Base-by-base conservation (phyloP, 1,140 invertebrate species). In the Agrilus planipennis region DNA sequence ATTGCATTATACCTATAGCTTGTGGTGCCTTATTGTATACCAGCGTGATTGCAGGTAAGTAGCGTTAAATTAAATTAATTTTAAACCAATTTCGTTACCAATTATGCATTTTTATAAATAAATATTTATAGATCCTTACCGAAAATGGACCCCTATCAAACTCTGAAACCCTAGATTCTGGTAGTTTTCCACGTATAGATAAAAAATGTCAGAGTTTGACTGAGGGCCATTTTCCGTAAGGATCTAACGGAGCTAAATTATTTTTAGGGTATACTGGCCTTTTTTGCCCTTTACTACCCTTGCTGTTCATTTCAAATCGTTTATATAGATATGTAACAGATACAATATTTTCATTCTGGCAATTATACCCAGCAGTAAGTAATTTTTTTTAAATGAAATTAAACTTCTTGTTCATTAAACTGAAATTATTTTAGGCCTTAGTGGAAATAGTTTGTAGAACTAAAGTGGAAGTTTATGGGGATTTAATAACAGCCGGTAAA, bases 351-450 rank as follows among this genome's bases (percentile, higher is more conserved):
- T 76, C 77, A 0, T 74, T 77, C 43, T 87, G 82, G 83, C 81
- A 85, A 63, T 67, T 81, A 31, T 87, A 82, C 67, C 79, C 82
- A 37, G 74, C 81, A 46, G 82, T 85, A 69, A 77, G 73, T 70
- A 15, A 39, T 3, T 27, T 12, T 16, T 25, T 27, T 12, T 27
- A 6, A 7, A 27, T 2, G 7, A 27, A 14, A 6, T 39, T 10
- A n/a, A 27, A 15, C 16, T 27, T n/a, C 2, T 2, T 27, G 2
- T 39, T 14, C 11, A 14, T 22, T 20, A 12, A 34, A 20, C 34
- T 6, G 7, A 18, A 34, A 10, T 39, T 17, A 23, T 46, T 0
- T 53, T n/a, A 83, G 80, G 76, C 72, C 11, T 60, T 85, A 25
- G 68, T 84, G 55, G 71, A 83, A 53, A 60, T 76, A 45, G 55